Percentiles rank a stretch among this genome's conserved stretches.
Evolutionary conservation across 2,888 invertebrate species (phyloP).

Genomic region (Dascillus cervinus): DNA sequence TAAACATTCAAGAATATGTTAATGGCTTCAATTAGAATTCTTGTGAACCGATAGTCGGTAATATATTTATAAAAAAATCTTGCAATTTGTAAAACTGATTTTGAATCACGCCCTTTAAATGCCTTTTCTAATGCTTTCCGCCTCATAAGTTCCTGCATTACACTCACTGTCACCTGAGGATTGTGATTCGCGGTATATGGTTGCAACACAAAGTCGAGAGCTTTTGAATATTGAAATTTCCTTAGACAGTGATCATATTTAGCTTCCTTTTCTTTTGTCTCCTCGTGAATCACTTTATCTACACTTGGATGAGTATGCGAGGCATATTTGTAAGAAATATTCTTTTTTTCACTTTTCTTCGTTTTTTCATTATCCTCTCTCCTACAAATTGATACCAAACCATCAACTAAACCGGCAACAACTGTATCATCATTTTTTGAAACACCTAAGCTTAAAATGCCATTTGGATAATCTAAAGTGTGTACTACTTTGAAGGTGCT

Average conservation of each 20-base stretch:
- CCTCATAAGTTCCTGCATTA: constrained; percentile 82
- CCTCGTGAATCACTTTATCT: constrained; percentile 48
- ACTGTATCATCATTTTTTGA: constrained; percentile 72
- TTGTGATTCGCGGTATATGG: constrained; percentile 51
- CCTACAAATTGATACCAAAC: constrained; percentile 78
- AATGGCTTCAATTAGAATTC: constrained; percentile 65
- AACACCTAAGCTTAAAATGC: constrained; percentile 77
- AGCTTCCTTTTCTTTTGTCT: constrained; percentile 40
- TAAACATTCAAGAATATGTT: constrained; percentile 70
- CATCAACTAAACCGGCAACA: constrained; percentile 89
- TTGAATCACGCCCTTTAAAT: constrained; percentile 62
- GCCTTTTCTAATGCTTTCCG: constrained; percentile 71
- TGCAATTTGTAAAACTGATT: constrained; percentile 57
- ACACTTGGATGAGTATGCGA: constrained; percentile 35
- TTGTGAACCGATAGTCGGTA: constrained; percentile 66
- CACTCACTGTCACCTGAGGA: constrained; percentile 71
- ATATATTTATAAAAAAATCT: constrained; percentile 64
- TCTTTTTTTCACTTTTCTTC: constrained; percentile 41
- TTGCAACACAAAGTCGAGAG: constrained; percentile 63
- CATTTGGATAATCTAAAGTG: constrained; percentile 83
- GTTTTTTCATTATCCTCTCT: constrained; percentile 53
- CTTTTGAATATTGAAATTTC: constrained; percentile 75
- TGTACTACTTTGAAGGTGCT: constrained; percentile 81
- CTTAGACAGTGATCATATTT: constrained; percentile 66
- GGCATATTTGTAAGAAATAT: constrained; percentile 46